phyloP scores from a whole-genome alignment of 2,113 vertebrate genomes.

The Rallus limicola region DNA sequence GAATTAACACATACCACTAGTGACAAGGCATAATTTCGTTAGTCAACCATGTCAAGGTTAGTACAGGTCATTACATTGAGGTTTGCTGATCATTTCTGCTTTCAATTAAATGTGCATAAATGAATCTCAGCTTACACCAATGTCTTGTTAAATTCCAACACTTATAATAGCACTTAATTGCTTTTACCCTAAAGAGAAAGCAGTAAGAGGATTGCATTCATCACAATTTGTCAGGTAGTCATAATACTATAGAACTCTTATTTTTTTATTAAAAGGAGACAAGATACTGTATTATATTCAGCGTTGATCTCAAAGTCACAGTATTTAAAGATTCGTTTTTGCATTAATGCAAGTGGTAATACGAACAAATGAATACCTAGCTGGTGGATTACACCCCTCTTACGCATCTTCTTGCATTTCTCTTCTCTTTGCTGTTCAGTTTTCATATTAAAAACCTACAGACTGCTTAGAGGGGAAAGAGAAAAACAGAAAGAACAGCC shows the following conservation, averaged over 20 bases:
- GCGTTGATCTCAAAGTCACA: not conserved
- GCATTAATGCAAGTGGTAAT: not conserved
- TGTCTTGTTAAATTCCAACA: not conserved
- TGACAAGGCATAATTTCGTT: not conserved
- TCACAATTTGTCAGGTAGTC: not conserved
- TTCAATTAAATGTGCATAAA: not conserved
- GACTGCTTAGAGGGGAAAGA: not conserved
- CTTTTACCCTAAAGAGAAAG: not conserved
- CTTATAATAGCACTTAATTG: not conserved
- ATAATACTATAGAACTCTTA: not conserved
- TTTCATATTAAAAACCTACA: not conserved
- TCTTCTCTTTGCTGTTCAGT: not conserved
- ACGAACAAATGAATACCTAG: not conserved
- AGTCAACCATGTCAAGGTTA: not conserved
- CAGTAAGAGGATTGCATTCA: not conserved
- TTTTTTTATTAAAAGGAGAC: not conserved
- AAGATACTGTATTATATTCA: not conserved
- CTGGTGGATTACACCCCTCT: not conserved
- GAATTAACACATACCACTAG: not conserved
- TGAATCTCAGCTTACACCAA: not conserved
- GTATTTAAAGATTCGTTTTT: not conserved
- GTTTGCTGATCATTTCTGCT: constrained; percentile 9
- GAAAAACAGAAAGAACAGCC: not conserved
- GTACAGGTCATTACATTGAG: not conserved
- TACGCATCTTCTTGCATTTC: not conserved